Conservation (phyloP, 2,888 invertebrate genomes). For the Apoda limacodes region DNA sequence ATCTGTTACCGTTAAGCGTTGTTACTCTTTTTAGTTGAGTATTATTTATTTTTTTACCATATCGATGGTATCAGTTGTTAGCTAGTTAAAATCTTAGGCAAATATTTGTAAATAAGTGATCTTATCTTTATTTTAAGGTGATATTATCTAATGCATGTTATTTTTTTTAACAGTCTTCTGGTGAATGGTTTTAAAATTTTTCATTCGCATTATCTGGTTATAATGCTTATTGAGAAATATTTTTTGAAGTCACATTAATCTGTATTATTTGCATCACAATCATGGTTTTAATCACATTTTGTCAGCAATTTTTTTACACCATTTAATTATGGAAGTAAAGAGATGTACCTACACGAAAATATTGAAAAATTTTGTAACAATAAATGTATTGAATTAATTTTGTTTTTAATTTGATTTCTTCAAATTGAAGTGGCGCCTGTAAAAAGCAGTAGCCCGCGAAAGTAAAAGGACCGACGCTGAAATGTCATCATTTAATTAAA, state of each 20-base stretch:
- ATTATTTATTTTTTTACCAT: constrained; percentile 59
- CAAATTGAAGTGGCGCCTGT: no score
- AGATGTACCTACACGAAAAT: constrained; percentile 44
- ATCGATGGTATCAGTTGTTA: constrained; percentile 41
- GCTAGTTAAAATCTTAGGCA: constrained; percentile 33
- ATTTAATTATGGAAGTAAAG: constrained; percentile 27
- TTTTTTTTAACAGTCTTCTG: constrained; percentile 34
- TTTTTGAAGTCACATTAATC: constrained; percentile 40
- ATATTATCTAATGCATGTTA: constrained; percentile 38
- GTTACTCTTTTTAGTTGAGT: constrained; percentile 51
- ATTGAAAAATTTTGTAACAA: constrained; percentile 27
- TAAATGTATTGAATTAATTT: constrained; percentile 21
- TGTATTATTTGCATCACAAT: constrained; percentile 47
- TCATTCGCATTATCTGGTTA: constrained; percentile 58
- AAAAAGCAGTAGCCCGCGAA: no score
- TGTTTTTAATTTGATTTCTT: no score
- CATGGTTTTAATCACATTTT: constrained; percentile 51
- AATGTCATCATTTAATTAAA: no score
- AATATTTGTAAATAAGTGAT: constrained; percentile 57
- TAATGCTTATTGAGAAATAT: constrained; percentile 55
- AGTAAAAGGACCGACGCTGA: no score
- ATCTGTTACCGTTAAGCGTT: constrained; percentile 60
- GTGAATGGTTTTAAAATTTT: constrained; percentile 43
- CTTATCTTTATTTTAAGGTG: constrained; percentile 36
- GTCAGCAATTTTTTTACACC: no score